Conservation (phyloP, 1,140 invertebrate genomes). For the Aphidius gifuensis region DNA sequence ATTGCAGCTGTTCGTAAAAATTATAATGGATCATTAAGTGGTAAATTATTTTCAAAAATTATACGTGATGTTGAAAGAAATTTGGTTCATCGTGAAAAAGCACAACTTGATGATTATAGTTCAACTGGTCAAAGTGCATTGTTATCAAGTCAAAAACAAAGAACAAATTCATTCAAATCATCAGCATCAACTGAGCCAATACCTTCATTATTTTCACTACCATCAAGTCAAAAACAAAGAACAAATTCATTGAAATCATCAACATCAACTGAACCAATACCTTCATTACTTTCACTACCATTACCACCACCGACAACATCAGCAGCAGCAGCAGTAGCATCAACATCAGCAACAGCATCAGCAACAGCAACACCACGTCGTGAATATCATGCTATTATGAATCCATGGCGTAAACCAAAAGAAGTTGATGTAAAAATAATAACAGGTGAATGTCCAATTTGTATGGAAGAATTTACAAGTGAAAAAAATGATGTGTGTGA, state of each 20-base stretch:
- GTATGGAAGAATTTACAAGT: constrained; percentile 23
- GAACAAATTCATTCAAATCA: neutral
- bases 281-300: no score
- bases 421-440: constrained; percentile 25
- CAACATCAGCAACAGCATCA: constrained; percentile 21
- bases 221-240: constrained; percentile 5
- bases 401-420: constrained; percentile 9
- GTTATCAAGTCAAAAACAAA: neutral
- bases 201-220: no score
- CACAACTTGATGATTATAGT: neutral
- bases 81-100: neutral
- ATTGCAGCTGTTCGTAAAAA: constrained; percentile 28
- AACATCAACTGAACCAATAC: no score
- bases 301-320: no score
- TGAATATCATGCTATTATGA: constrained; percentile 12
- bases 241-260: no score
- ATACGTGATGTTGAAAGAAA: constrained; percentile 8
- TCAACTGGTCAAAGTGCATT: neutral
- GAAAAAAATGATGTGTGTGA: constrained; percentile 18
- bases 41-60: constrained; percentile 23
- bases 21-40: constrained; percentile 28
- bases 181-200: no score
- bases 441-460: constrained; percentile 34
- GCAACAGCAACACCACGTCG: constrained; percentile 6
- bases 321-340: neutral